phyloP scores from a whole-genome alignment of 2,888 invertebrate genomes.

The Cynaeus angustus region DNA sequence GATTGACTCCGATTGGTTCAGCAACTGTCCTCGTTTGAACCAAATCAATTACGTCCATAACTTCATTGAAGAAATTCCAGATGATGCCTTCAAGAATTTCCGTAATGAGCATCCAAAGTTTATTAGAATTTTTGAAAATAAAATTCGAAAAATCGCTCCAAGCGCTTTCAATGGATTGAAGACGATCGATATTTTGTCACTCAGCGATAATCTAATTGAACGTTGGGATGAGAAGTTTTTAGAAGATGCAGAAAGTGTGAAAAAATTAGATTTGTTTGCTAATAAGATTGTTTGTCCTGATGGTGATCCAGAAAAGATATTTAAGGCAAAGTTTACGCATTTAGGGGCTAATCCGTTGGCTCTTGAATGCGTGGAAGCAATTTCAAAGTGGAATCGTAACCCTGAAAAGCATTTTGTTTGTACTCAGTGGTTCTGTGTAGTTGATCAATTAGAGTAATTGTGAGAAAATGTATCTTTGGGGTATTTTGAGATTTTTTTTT shows the following conservation, averaged over 20 bases:
- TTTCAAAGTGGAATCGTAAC: neutral
- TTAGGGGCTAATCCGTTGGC: neutral
- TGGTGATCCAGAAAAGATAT: constrained; percentile 3
- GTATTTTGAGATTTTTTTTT: too few species aligned
- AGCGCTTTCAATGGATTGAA: constrained; percentile 6
- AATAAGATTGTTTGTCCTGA: constrained; percentile 11
- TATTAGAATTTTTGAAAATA: neutral
- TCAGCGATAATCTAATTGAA: neutral
- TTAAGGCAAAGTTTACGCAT: constrained; percentile 5
- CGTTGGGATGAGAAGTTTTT: neutral
- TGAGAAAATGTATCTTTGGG: too few species aligned
- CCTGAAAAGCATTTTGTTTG: neutral
- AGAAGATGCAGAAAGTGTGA: neutral
- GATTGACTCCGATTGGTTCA: neutral
- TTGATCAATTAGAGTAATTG: too few species aligned
- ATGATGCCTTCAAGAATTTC: neutral
- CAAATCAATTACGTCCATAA: neutral
- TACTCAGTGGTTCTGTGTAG: neutral
- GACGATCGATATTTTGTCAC: neutral
- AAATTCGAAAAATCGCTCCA: neutral
- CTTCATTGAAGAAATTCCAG: constrained; percentile 2
- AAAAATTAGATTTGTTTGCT: neutral
- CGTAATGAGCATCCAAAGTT: neutral
- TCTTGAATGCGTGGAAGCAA: neutral
- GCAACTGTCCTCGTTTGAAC: neutral